These are phyloP conservation scores for Mobula hypostoma DNA, from an alignment of 2,113 vertebrate species.

Conservation along the genomic window DNA sequence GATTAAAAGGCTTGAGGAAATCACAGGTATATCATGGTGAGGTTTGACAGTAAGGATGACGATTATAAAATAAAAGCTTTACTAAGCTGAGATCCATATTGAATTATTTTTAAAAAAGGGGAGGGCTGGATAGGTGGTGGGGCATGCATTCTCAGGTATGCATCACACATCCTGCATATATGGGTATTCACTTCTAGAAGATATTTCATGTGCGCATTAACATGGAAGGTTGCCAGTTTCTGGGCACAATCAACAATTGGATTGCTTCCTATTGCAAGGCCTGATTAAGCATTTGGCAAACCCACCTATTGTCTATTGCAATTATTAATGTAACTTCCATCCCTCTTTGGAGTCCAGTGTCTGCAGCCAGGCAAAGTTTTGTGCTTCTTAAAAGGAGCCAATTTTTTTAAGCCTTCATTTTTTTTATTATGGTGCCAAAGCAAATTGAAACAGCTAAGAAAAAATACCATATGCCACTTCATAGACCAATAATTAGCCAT, in stretches of 20 bases:
- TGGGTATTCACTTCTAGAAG: background rate
- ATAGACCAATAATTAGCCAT: background rate
- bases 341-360: background rate
- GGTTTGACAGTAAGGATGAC: too few relatives aligned
- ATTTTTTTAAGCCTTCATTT: background rate
- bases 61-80: too few relatives aligned
- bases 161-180: background rate
- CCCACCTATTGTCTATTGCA: background rate
- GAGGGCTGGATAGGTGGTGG: background rate
- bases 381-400: background rate
- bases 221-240: background rate
- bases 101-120: background rate
- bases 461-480: background rate
- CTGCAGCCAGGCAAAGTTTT: background rate
- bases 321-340: background rate
- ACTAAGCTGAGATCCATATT: too few relatives aligned
- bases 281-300: background rate
- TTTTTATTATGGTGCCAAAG: background rate
- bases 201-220: background rate
- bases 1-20: too few relatives aligned
- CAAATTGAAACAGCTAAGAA: background rate
- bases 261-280: background rate
- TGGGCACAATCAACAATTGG: background rate
- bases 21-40: too few relatives aligned
- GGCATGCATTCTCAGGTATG: background rate